Evolutionary conservation across 1,140 invertebrate genomes (phyloP).

Genomic region (Drosophila parabipectinata): DNA sequence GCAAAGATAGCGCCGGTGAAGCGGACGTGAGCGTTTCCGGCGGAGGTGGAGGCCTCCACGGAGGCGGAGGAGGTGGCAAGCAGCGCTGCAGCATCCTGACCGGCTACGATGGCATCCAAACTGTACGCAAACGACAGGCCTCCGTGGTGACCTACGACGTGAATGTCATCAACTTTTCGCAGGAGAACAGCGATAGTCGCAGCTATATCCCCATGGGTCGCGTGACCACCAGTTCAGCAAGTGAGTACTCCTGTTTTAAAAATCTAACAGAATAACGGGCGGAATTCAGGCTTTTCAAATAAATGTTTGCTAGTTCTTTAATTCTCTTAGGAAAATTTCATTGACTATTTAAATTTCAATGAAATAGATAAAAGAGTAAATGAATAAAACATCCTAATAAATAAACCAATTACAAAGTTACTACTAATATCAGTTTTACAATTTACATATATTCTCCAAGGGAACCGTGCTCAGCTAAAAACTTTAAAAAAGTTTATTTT

Average conservation of each 20-base stretch:
- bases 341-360: neutral
- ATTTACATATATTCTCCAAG: too few species aligned
- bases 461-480: too few species aligned
- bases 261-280: neutral
- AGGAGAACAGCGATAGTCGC: constrained; percentile 79
- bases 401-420: too few species aligned
- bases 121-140: constrained; percentile 77
- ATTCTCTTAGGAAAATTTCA: neutral
- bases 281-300: constrained; percentile 1
- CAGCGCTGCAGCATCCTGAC: constrained; percentile 73
- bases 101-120: constrained; percentile 75
- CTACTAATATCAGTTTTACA: too few species aligned
- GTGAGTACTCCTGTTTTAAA: constrained; percentile 58
- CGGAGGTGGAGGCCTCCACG: constrained; percentile 10
- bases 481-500: too few species aligned
- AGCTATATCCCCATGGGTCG: constrained; percentile 83
- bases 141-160: constrained; percentile 84
- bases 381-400: too few species aligned
- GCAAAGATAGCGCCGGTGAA: constrained; percentile 67
- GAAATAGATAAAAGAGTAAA: too few species aligned
- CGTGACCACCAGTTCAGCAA: constrained; percentile 83
- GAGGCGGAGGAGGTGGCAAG: constrained; percentile 10
- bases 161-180: constrained; percentile 83
- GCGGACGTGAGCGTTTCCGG: constrained; percentile 64
- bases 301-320: neutral